These are phyloP conservation scores for Drosophila lowei DNA, from an alignment of 1,140 invertebrate species.

Conservation along the genomic window DNA sequence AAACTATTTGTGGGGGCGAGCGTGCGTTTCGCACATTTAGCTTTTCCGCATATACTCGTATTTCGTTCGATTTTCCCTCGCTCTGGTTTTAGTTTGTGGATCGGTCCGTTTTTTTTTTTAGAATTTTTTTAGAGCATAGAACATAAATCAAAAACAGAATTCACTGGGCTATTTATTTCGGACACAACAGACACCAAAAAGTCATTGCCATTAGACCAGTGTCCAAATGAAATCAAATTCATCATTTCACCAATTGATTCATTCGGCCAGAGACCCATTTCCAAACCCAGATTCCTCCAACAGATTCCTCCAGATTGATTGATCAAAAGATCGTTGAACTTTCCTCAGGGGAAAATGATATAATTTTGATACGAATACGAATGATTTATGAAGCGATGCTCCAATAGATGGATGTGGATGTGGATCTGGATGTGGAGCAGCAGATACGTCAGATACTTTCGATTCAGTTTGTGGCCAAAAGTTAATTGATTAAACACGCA, in stretches of 20 bases:
- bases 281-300: neutral
- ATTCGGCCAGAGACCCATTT: no score
- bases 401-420: no score
- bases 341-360: constrained; percentile 17
- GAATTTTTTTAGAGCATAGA: constrained; percentile 42
- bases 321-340: constrained; percentile 41
- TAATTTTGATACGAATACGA: constrained; percentile 33
- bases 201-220: constrained; percentile 25
- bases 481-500: constrained; percentile 49
- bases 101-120: constrained; percentile 4
- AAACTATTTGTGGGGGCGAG: constrained; percentile 10
- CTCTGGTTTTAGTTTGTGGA: constrained; percentile 34
- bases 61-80: constrained; percentile 50
- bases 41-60: constrained; percentile 6
- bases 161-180: constrained; percentile 20
- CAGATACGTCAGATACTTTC: constrained; percentile 9
- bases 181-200: constrained; percentile 12
- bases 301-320: constrained; percentile 1
- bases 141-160: constrained; percentile 65
- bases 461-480: constrained; percentile 40
- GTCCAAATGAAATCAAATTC: constrained; percentile 24
- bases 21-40: constrained; percentile 52
- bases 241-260: constrained; percentile 44
- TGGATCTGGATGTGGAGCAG: constrained; percentile 7
- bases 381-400: constrained; percentile 11